Evolutionary conservation across 2,113 vertebrate genomes (phyloP), one percentile per base, ranked within the genome.

Genomic region (Myodes glareolus): DNA sequence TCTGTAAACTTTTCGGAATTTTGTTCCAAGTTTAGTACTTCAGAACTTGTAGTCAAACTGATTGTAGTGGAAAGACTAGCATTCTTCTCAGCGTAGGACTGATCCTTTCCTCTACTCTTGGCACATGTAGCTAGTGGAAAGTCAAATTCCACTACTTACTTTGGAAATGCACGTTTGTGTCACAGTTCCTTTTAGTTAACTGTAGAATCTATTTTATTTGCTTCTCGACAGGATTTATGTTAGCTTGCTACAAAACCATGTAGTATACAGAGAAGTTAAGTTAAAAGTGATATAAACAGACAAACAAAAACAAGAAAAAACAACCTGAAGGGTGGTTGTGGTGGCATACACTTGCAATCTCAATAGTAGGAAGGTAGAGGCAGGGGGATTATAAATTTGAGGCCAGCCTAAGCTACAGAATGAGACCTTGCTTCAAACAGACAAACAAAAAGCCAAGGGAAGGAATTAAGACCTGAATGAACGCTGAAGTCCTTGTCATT

Each of bases 121-220:
- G 87, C 25, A 73, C 87, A 68, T 19, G 17, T 13, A 76, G 61
- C 85, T 73, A 65, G 33, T 65, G 50, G 27, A 73, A 93, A 91
- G 52, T 80, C 91, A 96, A 86, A 67, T 21, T 47, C 89, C 33
- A 68, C 50, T 82, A 36, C n/a, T 55, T 70, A 42, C 89, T 91
- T 50, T 76, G 61, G 45, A 95, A 95, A 77, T 95, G 25, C 42
- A 47, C 70, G 47, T 92, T 91, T 94, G 16, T 91, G 31, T 96
- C 50, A 76, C 58, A 27, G 58, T 17, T 84, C 13, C 25, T 63
- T 84, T 63, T 16, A 63, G n/a, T 27, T 63, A 65, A 63, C 61
- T 84, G 45, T 84, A 29, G 36, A 82, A 39, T 82, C 78, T 78
- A 50, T 68, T 96, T 92, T 16, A 88, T 65, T 76, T 31, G 13